Evolutionary conservation across 2,113 vertebrate species (phyloP).

Genomic region (Xiphophorus maculatus): DNA sequence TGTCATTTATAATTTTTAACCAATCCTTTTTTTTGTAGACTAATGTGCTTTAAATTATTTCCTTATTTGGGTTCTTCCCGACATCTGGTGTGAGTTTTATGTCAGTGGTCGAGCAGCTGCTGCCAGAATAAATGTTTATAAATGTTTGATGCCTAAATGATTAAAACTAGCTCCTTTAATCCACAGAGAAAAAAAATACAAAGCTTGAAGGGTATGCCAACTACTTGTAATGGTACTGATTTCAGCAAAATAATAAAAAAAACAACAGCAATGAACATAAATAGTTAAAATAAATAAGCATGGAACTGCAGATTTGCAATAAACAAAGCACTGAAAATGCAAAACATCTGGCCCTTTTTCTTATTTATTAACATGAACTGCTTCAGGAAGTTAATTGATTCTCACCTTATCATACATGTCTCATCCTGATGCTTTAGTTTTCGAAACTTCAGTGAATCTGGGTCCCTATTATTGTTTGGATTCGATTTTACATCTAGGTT

Average conservation of each 20-base stretch:
- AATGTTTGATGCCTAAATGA: background rate
- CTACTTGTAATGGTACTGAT: background rate
- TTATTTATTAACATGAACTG: background rate
- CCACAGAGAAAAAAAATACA: conserved; percentile 31
- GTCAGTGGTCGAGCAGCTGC: conserved; percentile 4
- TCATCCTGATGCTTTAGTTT: conserved; percentile 46
- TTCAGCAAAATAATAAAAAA: no score
- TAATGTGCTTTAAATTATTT: no score
- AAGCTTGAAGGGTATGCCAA: background rate
- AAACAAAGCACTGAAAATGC: background rate
- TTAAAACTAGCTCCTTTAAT: conserved; percentile 39
- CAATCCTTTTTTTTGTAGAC: no score
- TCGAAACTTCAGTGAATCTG: conserved; percentile 47
- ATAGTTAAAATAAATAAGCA: background rate
- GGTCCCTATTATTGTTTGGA: conserved; percentile 44
- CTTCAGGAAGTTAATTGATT: background rate
- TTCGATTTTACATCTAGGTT: conserved; percentile 13
- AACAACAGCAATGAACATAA: no score
- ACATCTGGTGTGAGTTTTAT: background rate
- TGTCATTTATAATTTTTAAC: no score
- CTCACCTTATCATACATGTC: conserved; percentile 84
- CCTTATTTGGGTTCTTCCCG: no score
- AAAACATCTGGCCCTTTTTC: background rate
- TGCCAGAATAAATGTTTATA: conserved; percentile 5
- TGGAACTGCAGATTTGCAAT: background rate